phyloP scores from a whole-genome alignment of 2,113 vertebrate genomes.

The Triplophysa siluroides region DNA sequence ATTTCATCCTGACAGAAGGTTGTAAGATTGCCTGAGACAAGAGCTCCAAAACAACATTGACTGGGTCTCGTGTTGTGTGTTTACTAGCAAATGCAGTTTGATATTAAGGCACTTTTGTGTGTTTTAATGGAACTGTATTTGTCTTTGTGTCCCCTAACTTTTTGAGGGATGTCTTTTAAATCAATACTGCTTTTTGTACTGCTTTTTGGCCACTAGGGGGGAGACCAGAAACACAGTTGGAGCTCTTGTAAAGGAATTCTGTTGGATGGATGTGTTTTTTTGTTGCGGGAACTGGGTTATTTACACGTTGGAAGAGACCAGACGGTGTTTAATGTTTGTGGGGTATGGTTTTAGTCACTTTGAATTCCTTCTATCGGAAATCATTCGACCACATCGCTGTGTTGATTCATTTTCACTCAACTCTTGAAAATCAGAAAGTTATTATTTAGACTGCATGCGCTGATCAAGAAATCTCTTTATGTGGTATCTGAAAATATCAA shows the following conservation, averaged over 20 bases:
- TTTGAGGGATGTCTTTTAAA: not conserved
- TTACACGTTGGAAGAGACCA: constrained; percentile 5
- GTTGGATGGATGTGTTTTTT: not conserved
- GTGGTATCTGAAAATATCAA: not conserved
- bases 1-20: constrained; percentile 31
- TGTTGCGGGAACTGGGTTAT: constrained; percentile 16
- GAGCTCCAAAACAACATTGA: not conserved
- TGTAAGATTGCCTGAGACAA: constrained; percentile 12
- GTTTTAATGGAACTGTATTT: constrained; percentile 4
- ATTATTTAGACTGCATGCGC: not conserved
- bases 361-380: constrained; percentile 19
- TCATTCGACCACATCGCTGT: not conserved
- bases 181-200: constrained; percentile 54
- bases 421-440: not conserved
- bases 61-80: constrained; percentile 9
- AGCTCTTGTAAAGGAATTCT: not conserved
- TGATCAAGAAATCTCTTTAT: not conserved
- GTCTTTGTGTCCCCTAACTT: not conserved
- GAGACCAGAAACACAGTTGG: constrained; percentile 65
- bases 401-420: not conserved
- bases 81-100: not conserved
- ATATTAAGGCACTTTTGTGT: not conserved
- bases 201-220: constrained; percentile 70
- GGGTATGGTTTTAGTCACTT: constrained; percentile 18
- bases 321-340: constrained; percentile 1